Evolutionary conservation across 1,140 invertebrate genomes (phyloP), one percentile per base, ranked within the genome.

Genomic region (Hydropsyche tenuis): DNA sequence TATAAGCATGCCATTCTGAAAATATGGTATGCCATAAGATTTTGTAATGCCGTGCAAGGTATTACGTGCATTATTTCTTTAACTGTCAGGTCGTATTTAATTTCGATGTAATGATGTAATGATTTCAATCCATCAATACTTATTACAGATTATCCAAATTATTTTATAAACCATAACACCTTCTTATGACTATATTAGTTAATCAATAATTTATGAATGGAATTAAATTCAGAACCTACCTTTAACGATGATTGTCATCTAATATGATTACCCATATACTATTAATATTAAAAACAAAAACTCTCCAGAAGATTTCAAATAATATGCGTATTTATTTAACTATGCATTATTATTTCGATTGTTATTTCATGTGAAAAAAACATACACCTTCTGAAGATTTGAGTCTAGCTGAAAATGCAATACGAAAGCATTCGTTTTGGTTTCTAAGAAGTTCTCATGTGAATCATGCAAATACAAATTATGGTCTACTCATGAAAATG

Each of bases 151-250:
- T 37, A n/a, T n/a, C n/a, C n/a, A 9, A 37, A 37, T 4, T 37
- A 37, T 37, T 37, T 37, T 37, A 4, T 37, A 9, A 4, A 4
- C 9, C 9, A 37, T 37, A 4, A 4, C 30, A 37, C 9, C 30
- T 37, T 37, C 30, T 60, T 60, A 60, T 60, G 23, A 60, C 56
- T 60, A 60, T 56, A 22, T 60, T 12, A 53, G 18, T 60, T 25
- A 18, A 60, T 60, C 22, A 60, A 22, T 60, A 60, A 14, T 60
- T 22, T 60, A 60, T 60, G 56, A 14, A 60, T 60, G 9, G 6
- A 20, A 53, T 53, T 22, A 53, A 60, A 60, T 60, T 60, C 23
- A 60, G 56, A 72, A 72, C 69, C 69, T 72, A 72, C 69, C 69
- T 72, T 72, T 62, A 63, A 27, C 69, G 69, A 72, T 72, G 69